Base-by-base conservation (phyloP, 2,888 invertebrate species). In the Ephialtes manifestator region DNA sequence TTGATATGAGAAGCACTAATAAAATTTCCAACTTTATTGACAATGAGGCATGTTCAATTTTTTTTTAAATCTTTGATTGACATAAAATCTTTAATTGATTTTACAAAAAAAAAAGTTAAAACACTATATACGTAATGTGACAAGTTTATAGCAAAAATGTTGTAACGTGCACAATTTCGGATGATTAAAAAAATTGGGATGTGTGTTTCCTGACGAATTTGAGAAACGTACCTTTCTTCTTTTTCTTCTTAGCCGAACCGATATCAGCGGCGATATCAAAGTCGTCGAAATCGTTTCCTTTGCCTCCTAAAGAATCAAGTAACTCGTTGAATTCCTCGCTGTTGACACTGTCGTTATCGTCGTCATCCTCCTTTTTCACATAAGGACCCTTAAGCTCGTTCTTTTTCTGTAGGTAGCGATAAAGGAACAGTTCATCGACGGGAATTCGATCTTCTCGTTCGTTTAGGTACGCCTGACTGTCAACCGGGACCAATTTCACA, bases 401-500 rank as follows among this genome's bases (percentile, higher is more conserved):
- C 35, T 84, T 91, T 65, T 87, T 89, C 18, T 89, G 90, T 43
- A 93, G 82, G 81, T 94, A 97, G 95, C 96, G 96, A 91, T 98
- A 97, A 88, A 98, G 95, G 93, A 97, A 99, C 84, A 96, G 95
- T 94, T 99, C 99, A 90, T 99, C 99, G 0, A 97, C 97, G 0
- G 99, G 99, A 90, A 99, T 97, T 86, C 96, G 96, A 63, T 95
- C 94, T 80, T 96, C 96, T 1, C 95, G 96, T 84, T 96, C 96
- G 85, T 96, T 96, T 15, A 97, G 90, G 92, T 97, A 98, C 0
- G 95, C 94, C 0, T 96, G 94, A 0, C 97, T 97, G 88, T 96
- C 97, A 0, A 98, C 97, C 0, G 97, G 95, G 48, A 97, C 93
- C 75, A 96, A 95, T 89, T 96, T 96, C 0, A 96, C 92, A 83